Evolutionary conservation across 2,797 vertebrate species (phyloP), one percentile per base, ranked within the genome.

Genomic region (Pteropus rufus): DNA sequence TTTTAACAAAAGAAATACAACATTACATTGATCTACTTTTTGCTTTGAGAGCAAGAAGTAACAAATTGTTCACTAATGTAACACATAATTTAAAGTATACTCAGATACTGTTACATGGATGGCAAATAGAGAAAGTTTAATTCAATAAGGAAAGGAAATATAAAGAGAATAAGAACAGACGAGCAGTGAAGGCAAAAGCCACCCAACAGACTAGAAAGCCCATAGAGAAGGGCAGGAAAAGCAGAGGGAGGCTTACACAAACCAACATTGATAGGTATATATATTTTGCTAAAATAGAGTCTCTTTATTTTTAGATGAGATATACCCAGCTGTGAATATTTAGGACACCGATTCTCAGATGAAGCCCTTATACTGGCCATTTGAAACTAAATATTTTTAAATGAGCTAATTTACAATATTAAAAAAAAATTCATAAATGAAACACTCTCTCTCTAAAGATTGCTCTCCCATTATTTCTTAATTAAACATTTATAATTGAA

Each of bases 301-400:
- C 10, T 2, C 24, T 80, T 73, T 95, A 67, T 62, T 95, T 92
- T 88, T 58, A 90, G 83, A 62, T 19, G 44, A 67, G 88, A 39
- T 23, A 24, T 26, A 36, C 36, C 44, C 31, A 91, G 11, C 56
- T 81, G 70, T 69, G 41, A 88, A 70, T 90, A 79, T 88, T 84
- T 84, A 83, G 70, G 84, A 64, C 77, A 41, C 23, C 87, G 24
- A 67, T 94, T 94, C 56, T 96, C 62, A 85, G 46, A 64, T 82
- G 76, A 79, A 90, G 73, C 16, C 60, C 60, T 81, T 88, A 70
- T 9, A 67, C 29, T 88, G 41, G 29, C 9, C 6, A 76, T 92
- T 81, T 81, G 82, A 85, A 67, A 65, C 56, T 58, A 79, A 91
- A 94, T 91, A 76, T 77, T 94, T 94, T 95, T 88, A 93, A 93